phyloP scores from a whole-genome alignment of 2,888 invertebrate genomes.

The Eudemis profundana region DNA sequence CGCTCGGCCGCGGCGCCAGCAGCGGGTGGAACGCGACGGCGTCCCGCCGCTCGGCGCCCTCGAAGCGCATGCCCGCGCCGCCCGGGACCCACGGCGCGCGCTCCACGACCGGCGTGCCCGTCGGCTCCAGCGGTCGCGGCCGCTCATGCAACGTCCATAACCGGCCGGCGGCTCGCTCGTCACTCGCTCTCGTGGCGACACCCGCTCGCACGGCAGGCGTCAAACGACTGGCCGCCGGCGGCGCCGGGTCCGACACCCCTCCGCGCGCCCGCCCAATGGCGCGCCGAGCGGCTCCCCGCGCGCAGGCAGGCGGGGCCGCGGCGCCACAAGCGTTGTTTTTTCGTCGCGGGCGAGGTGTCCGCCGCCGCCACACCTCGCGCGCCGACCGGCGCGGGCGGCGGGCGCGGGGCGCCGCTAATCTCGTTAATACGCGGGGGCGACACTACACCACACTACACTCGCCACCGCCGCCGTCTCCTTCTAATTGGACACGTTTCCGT shows the following conservation, averaged over 20 bases:
- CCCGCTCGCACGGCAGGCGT: slow-evolving; percentile 82
- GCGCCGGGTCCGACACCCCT: slow-evolving; percentile 84
- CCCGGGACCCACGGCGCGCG: slow-evolving; percentile 82
- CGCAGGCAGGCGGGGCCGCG: slow-evolving; percentile 71
- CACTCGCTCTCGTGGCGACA: slow-evolving; percentile 71
- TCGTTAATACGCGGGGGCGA: slow-evolving; percentile 70
- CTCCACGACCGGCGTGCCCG: slow-evolving; percentile 82
- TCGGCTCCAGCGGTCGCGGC: slow-evolving; percentile 87
- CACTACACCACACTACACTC: slow-evolving; percentile 65
- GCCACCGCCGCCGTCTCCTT: slow-evolving; percentile 77
- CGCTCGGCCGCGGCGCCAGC: slow-evolving; percentile 95
- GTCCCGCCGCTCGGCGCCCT: slow-evolving; percentile 87
- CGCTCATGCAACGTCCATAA: slow-evolving; percentile 83
- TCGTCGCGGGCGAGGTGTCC: slow-evolving; percentile 82
- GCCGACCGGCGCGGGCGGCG: slow-evolving; percentile 59
- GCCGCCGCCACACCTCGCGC: slow-evolving; percentile 72
- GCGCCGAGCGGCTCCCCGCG: slow-evolving; percentile 65
- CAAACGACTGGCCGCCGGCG: slow-evolving; percentile 83
- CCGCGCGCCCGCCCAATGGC: slow-evolving; percentile 75
- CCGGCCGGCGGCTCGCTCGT: slow-evolving; percentile 72
- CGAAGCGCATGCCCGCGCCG: slow-evolving; percentile 90
- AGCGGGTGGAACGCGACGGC: slow-evolving; percentile 95
- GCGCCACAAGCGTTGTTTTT: slow-evolving; percentile 78
- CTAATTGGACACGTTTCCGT: slow-evolving; percentile 85
- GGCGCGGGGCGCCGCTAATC: slow-evolving; percentile 71